Evolutionary conservation across 2,888 invertebrate genomes (phyloP), one percentile per base, ranked within the genome.

Genomic region (Sycophila texana): DNA sequence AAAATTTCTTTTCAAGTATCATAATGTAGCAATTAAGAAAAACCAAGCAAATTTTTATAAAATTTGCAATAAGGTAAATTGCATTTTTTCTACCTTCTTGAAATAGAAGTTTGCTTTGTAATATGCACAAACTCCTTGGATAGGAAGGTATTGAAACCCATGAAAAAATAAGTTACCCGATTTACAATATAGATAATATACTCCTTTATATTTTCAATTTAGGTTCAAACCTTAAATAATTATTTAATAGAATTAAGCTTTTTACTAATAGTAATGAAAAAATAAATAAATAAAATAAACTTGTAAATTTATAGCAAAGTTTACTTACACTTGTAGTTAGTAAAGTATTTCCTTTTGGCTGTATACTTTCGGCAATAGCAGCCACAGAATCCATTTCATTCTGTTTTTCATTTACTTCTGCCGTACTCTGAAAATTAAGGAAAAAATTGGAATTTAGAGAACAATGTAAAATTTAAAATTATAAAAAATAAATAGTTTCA

Each of bases 311-410:
- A 74, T 51, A 75, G 51, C 26, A 77, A 77, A 72, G 74, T 51
- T 77, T 63, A 91, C 92, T 91, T 89, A 95, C 95, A 91, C 95
- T 95, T 74, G 99, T 97, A 77, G 98, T 98, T 85, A 97, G 96
- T 84, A 99, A 92, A 26, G 99, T 99, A 88, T 98, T 98, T 89
- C 99, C 99, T 90, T 98, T 99, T 2, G 99, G 99, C 91, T 99
- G 99, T 89, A 99, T 95, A 91, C 97, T 96, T 90, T 98, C 96
- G 65, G 99, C 99, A 85, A 98, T 93, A 74, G 96, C 96, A 67
- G 98, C 97, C 72, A 98, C 98, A 91, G 97, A 96, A 90, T 96
- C 96, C 88, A 98, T 96, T 91, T 97, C 93, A 84, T 91, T 94
- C 88, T 94, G 93, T 89, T 94, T 93, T 83, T 92, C 92, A 22